phyloP scores from a whole-genome alignment of 92 coral and sea anemone species.

The Zoanthus gigantus region DNA sequence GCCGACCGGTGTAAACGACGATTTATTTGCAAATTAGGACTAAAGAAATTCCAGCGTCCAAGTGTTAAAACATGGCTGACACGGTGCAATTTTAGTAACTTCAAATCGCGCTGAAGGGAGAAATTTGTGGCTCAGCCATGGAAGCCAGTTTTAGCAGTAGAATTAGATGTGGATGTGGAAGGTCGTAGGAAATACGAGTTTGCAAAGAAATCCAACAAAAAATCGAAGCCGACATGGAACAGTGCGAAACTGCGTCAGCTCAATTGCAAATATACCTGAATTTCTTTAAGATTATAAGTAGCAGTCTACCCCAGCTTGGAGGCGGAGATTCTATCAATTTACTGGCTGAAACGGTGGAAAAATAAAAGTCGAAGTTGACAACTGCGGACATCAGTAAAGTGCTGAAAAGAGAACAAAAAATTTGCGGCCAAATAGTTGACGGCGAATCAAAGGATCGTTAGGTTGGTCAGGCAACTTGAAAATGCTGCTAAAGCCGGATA shows the following conservation, averaged over 20 bases:
- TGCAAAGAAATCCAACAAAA: not conserved
- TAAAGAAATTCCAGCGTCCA: no score
- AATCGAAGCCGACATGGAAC: not conserved
- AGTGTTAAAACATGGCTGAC: not conserved
- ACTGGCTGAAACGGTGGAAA: not conserved
- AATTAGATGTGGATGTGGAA: not conserved
- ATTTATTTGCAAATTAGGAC: no score
- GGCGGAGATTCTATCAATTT: not conserved
- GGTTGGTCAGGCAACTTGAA: no score
- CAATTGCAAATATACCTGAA: not conserved
- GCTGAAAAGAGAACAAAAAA: constrained; percentile 31
- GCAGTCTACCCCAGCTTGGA: not conserved
- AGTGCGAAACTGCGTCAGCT: not conserved
- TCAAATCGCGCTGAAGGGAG: not conserved
- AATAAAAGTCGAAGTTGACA: constrained; percentile 28
- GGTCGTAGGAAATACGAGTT: not conserved
- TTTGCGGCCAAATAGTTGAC: constrained; percentile 20
- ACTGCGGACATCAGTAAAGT: not conserved
- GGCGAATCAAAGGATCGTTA: constrained; percentile 8
- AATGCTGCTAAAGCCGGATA: constrained; percentile 20
- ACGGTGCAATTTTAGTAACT: not conserved
- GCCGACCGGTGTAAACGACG: no score
- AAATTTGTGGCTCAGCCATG: not conserved
- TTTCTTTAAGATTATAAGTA: constrained; percentile 1
- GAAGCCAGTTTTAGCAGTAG: not conserved